Base-by-base conservation (phyloP, 1,140 invertebrate species). In the Wiebesia pumilae region DNA sequence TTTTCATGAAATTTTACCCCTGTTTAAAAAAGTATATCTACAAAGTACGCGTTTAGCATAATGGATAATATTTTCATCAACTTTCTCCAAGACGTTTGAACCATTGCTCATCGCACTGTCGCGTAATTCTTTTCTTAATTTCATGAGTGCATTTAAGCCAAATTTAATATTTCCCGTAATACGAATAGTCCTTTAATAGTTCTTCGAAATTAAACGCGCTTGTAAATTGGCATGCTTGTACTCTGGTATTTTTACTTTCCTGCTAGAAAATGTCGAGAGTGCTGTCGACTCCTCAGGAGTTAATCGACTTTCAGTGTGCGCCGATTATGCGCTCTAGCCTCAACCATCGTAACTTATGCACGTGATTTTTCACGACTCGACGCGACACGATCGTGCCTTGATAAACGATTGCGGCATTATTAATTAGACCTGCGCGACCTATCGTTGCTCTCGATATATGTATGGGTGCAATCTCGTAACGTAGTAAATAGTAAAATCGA, bases 391-490 rank as follows among this genome's bases (percentile, higher is more conserved):
- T 65, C 47, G 43, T 16, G 30, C 3, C 33, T 58, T 58, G 40
- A 83, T 69, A 75, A 83, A 38, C 47, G 43, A 83, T 75, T 58
- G 69, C 69, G 21, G 21, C 40, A 54, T 73, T 75, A 83, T 83
- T 83, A 83, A 83, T 83, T 83, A 75, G 81, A 69, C 12, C n/a
- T 19, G 65, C 27, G 21, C 9, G 27, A 33, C 77, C 16, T 24
- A 21, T 43, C 12, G 27, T 62, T 62, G 21, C 27, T 12, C 12
- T 30, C 21, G 24, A 65, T n/a, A 65, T 65, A 65, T 47, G 12
- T 12, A 47, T 47, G 43, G 12, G 43, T 12, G 12, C 43, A 47
- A 65, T 65, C 27, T 65, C 12, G 14, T 21, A 10, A 62, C 62
- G 58, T 54, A 79, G 30, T 33, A 69, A 21, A 38, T 21, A 38